Base-by-base conservation (phyloP, 2,888 invertebrate genomes). In the Clivina fossor region DNA sequence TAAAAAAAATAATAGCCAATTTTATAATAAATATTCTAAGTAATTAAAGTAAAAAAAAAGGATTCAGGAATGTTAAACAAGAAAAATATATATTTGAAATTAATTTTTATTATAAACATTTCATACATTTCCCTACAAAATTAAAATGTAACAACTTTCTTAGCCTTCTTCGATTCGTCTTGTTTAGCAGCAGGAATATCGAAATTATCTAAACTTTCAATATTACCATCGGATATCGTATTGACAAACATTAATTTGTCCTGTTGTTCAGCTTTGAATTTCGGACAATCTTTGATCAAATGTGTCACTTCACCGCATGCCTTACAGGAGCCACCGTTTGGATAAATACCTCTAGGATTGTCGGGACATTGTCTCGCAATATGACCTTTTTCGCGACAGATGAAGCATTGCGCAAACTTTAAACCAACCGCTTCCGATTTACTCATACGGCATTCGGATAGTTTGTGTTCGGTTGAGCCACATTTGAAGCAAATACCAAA, bases 301-400 rank as follows among this genome's bases (percentile, higher is more conserved):
- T 94, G 93, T 37, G 90, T 88, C 7, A 90, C 88, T 70, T 90
- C 89, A 3, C 90, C 90, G 75, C 93, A 94, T 2, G 85, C 76
- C 63, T 85, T 88, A 68, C 92, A 91, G n/a, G 78, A 74, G 1
- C 89, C 89, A 28, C 90, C 93, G 72, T 89, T 84, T 0, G 93
- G 93, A 75, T 93, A 94, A 4, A 91, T 73, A 0, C 94, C 94
- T 66, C 84, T 84, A 0, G 86, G 85, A 76, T 94, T 94, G 67
- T 93, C 87, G 2, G 92, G 90, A 72, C 94, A 95, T 66, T 92
- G 89, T 58, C 85, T 81, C 0, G 93, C 85, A 64, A 94, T 85
- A 71, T 95, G 94, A 4, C 94, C 94, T 73, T 83, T 84, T 72
- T 93, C 85, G 51, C 84, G 84, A 70, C 94, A 95, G 62, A 94